phyloP scores from a whole-genome alignment of 92 coral and sea anemone genomes.

The Phenganax subtilis region DNA sequence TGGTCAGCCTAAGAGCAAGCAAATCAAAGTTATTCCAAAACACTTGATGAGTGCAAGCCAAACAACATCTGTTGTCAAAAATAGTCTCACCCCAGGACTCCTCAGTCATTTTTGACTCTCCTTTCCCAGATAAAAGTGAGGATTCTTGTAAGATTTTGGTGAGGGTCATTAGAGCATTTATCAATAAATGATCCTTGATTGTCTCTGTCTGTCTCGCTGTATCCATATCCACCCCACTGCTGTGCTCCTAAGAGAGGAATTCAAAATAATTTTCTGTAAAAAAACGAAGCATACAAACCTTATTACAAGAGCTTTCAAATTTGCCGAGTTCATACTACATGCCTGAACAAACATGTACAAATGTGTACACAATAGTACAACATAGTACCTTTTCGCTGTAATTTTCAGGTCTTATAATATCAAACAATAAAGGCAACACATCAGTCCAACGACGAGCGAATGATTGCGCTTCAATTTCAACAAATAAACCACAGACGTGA shows the following conservation, averaged over 20 bases:
- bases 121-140: constrained; percentile 50
- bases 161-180: constrained; percentile 76
- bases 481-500: constrained; percentile 85
- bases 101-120: constrained; percentile 54
- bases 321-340: no score
- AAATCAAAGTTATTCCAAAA: background rate
- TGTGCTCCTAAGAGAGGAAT: constrained; percentile 36
- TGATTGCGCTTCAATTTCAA: constrained; percentile 69
- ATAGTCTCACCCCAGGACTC: constrained; percentile 69
- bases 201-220: constrained; percentile 44
- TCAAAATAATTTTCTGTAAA: background rate
- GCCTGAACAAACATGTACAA: background rate
- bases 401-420: constrained; percentile 57
- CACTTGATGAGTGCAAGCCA: background rate
- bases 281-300: no score
- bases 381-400: constrained; percentile 56
- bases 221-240: constrained; percentile 32
- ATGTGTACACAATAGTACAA: background rate
- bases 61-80: background rate
- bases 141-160: constrained; percentile 67
- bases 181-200: constrained; percentile 74
- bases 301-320: no score
- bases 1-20: background rate
- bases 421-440: constrained; percentile 57
- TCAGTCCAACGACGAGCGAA: constrained; percentile 66